Evolutionary conservation across 1,140 invertebrate species (phyloP).

Genomic region (Planococcus citri): DNA sequence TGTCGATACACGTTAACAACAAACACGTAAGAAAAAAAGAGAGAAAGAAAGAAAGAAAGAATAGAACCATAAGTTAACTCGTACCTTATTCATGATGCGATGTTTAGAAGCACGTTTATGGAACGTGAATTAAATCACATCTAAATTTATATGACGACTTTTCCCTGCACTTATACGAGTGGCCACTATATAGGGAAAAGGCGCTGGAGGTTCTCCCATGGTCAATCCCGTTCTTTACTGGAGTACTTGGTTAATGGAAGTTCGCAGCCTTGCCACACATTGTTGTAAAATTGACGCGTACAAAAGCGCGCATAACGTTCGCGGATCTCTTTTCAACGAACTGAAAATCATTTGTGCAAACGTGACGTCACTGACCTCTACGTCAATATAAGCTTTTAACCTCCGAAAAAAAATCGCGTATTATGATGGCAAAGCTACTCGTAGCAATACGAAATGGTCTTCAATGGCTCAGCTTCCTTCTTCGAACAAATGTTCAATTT

Average conservation of each 20-base stretch:
- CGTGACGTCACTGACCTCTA: conserved; percentile 14
- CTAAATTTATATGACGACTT: background rate
- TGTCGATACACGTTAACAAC: background rate
- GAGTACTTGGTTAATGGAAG: conserved; percentile 2
- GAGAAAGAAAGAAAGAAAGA: background rate
- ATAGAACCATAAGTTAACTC: background rate
- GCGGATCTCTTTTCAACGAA: conserved; percentile 10
- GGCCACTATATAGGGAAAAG: background rate
- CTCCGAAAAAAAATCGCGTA: background rate
- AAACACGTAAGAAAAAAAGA: background rate
- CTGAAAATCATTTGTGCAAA: background rate
- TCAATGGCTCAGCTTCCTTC: background rate
- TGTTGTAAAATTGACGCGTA: background rate
- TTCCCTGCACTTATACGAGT: background rate
- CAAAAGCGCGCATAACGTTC: background rate
- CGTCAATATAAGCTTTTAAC: background rate
- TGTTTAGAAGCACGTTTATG: background rate
- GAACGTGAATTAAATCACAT: conserved; percentile 18
- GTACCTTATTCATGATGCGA: conserved; percentile 16
- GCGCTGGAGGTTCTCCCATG: conserved; percentile 15
- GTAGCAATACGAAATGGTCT: background rate
- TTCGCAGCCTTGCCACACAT: conserved; percentile 4
- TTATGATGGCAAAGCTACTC: no score
- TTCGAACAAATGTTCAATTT: no score
- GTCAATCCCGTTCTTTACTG: conserved; percentile 14